Evolutionary conservation across 2,888 invertebrate genomes (phyloP), one percentile per base, ranked within the genome.

Genomic region (Pollenia labialis): DNA sequence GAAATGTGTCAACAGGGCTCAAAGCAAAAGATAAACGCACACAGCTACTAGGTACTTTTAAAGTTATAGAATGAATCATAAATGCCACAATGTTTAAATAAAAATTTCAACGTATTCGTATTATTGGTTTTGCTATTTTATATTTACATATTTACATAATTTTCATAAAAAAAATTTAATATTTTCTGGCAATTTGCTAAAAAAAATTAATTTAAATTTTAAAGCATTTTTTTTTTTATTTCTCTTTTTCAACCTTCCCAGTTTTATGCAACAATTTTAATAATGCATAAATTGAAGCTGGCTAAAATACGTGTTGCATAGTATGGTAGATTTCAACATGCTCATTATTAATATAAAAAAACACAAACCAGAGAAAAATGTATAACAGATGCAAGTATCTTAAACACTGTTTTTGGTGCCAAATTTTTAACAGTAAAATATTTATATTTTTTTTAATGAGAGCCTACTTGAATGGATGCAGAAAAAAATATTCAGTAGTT

Each of bases 281-380:
- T 74, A 79, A 77, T 81, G 62, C 44, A 76, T 66, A 23, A 72
- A 71, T 69, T 64, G 1, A 80, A 81, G 54, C 69, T 80, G 69
- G 48, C 69, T 68, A 77, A 44, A 77, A 62, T 62, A 81, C 66
- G 72, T 81, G 80, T 74, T 64, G 80, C 69, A 80, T 85, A 23
- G 48, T 62, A 52, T 66, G 60, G 52, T n/a, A 66, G 56, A n/a
- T 81, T 50, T 60, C 68, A 81, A 58, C 74, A 68, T 77, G 68
- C 69, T 81, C 77, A 81, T 81, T 77, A 81, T 74, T 72, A 74
- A 85, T 66, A 72, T 68, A 77, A 72, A 62, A 50, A 50, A 50
- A 58, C 42, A 58, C 8, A 72, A 81, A 18, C 54, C 62, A 40
- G 11, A 69, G 12, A 69, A 14, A 62, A 66, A 62, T 8, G 42